Evolutionary conservation across 35 echinoderm and acorn worm genomes (phyloP), one percentile per base, ranked within the genome.

Genomic region (Lytechinus pictus): DNA sequence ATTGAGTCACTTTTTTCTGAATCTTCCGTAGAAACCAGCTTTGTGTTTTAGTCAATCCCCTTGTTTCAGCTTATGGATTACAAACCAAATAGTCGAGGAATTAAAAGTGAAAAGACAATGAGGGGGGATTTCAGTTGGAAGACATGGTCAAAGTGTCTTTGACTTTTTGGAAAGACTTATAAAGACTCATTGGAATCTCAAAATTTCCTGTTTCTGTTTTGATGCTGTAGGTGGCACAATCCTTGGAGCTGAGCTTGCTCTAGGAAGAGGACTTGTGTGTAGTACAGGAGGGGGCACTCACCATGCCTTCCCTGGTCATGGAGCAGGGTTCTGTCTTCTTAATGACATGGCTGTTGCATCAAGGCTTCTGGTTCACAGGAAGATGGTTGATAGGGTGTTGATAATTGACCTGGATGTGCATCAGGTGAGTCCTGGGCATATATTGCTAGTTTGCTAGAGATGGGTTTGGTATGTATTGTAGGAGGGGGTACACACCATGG

Each of bases 321-420:
- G 97, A 24, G 87, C 96, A 44, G 97, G 96, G 9, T 98, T 98
- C 95, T 98, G 97, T 96, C 88, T 98, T 0, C 33, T 97, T 9
- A 98, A 98, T 87, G 96, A 98, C 87, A 91, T 98, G 92, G 97
- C 97, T 53, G 95, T 97, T 7, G 97, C 97, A 57, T 95, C 97
- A 3, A 91, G 95, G 91, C 91, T 96, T 10, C 61, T 95, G 27
- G 86, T 94, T 9, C 52, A 94, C 14, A 97, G 51, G 13, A 53
- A 52, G 51, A 95, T 93, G 89, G 96, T 91, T 29, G 72, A 95
- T 52, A 96, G 94, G 94, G 95, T 97, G 4, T 53, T 98, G 28
- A 89, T 96, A 28, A 89, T 98, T 4, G 97, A 98, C 91, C 94
- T 98, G 8, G 97, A 98, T 98, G 97, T 98, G 29, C 97, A 98